These are phyloP conservation scores for Podabrus alpinus DNA, from an alignment of 2,888 invertebrate species.

Conservation along the genomic window DNA sequence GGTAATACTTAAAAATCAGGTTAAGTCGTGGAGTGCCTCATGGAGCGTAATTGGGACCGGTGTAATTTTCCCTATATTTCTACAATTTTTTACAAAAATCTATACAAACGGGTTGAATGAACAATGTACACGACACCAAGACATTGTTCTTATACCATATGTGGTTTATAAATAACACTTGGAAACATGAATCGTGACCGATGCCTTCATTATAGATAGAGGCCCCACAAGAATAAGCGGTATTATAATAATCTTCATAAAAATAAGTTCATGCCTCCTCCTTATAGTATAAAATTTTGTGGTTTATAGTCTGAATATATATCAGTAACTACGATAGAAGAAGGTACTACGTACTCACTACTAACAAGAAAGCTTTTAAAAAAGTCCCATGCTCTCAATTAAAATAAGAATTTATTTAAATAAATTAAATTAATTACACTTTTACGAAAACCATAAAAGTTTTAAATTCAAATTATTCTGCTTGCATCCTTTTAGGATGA, in stretches of 20 bases:
- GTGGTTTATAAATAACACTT: slow-evolving; percentile 42
- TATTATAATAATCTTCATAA: slow-evolving; percentile 32
- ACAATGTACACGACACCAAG: slow-evolving; percentile 41
- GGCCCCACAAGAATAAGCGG: slow-evolving; percentile 34
- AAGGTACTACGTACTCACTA: neutral
- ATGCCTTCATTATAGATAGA: slow-evolving; percentile 38
- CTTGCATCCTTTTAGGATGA: neutral
- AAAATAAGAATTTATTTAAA: neutral
- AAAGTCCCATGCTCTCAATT: neutral
- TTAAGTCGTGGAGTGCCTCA: neutral
- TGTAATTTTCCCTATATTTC: slow-evolving; percentile 7
- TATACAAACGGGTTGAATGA: slow-evolving; percentile 28
- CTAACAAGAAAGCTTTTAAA: neutral
- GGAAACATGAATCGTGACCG: slow-evolving; percentile 39
- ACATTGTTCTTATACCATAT: slow-evolving; percentile 40
- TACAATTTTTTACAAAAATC: slow-evolving; percentile 14
- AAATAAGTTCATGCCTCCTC: slow-evolving; percentile 25
- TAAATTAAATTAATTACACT: neutral
- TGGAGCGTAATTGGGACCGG: neutral
- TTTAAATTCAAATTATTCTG: neutral
- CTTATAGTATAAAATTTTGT: slow-evolving; percentile 13
- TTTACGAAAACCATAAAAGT: neutral
- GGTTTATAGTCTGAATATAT: slow-evolving; percentile 15
- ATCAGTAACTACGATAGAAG: neutral
- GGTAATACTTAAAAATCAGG: neutral